Base-by-base conservation (phyloP, 1,140 invertebrate genomes). In the Semibalanus balanoides region DNA sequence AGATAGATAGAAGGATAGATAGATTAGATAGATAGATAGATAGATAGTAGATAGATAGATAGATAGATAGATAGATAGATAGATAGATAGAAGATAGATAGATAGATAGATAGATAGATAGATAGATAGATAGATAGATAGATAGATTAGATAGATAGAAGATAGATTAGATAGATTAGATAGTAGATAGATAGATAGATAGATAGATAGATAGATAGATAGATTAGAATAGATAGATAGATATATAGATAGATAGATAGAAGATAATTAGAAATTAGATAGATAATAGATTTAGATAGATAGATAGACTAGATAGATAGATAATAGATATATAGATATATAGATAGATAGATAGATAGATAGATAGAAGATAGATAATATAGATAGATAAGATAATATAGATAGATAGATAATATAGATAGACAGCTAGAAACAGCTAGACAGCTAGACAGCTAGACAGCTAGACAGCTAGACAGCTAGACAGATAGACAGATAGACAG, bases 41-140 rank as follows among this genome's bases (percentile, higher is more conserved):
- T n/a, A n/a, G n/a, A n/a, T n/a, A n/a, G n/a, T n/a, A n/a, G n/a
- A 64, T 64, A 64, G 43, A 64, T 64, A 64, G 43, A 64, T 64
- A 64, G 43, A 64, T 64, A 64, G 43, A 64, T 64, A 64, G 43
- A 64, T 64, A 64, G 43, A 64, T 64, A 64, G 43, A 64, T 64
- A 64, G 43, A n/a, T n/a, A n/a, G n/a, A n/a, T n/a, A n/a, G n/a
- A n/a, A n/a, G n/a, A n/a, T n/a, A n/a, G n/a, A n/a, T 64, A 64
- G 43, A 64, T 64, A 64, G 43, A 64, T 64, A 64, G 43, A 64
- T 64, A 64, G 43, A 64, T 64, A 64, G 43, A 64, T 64, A 64
- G 43, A 64, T 64, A 64, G 43, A 64, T 64, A 64, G 43, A 64
- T 64, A 64, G 43, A 64, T 64, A 64, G 43, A 64, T 64, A 64